These are phyloP conservation scores for Scalopus aquaticus DNA, from an alignment of 2,113 vertebrate species.

Conservation along the genomic window DNA sequence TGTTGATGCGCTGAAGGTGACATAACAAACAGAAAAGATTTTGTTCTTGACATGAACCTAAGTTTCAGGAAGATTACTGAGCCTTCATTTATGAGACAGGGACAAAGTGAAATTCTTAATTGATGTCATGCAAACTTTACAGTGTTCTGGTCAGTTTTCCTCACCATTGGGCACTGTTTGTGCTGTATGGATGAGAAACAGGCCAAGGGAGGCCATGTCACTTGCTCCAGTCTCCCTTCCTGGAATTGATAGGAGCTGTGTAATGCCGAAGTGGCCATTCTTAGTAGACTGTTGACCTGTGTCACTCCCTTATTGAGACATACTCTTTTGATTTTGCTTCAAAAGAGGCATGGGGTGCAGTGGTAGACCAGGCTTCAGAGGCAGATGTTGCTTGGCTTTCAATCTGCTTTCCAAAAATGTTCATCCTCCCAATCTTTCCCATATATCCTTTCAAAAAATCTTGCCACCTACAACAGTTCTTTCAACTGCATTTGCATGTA, in stretches of 20 bases:
- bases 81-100: background rate
- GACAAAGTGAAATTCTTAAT: background rate
- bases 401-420: background rate
- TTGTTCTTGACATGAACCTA: background rate
- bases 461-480: background rate
- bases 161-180: background rate
- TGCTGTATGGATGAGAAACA: background rate
- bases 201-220: background rate
- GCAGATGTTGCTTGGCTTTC: background rate
- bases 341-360: background rate
- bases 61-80: background rate
- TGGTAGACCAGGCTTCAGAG: background rate
- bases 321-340: background rate
- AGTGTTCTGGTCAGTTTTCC: background rate
- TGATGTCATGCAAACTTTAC: background rate
- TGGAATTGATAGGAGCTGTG: background rate
- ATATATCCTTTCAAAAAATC: background rate
- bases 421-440: background rate
- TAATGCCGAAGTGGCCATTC: background rate
- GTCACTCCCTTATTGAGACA: background rate
- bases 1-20: background rate
- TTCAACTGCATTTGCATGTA: background rate
- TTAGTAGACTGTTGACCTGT: background rate
- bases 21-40: background rate
- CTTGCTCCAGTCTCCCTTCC: background rate